Conservation (phyloP, 2,888 invertebrate species). For the Frankliniella intonsa region DNA sequence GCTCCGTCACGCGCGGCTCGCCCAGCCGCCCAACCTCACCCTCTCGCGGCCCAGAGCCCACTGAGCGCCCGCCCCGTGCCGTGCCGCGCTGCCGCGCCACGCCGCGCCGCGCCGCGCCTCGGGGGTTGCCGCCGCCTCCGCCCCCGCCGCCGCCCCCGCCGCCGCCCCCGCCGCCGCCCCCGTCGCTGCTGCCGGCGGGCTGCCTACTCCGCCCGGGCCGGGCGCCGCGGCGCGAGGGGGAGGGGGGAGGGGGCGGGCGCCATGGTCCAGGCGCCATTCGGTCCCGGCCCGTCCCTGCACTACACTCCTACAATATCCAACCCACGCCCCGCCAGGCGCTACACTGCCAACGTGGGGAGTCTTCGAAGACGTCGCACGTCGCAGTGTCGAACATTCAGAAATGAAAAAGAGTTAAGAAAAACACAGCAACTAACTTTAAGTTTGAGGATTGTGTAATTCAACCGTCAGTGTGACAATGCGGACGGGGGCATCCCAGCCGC, state of each 20-base stretch:
- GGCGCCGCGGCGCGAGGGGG: background rate
- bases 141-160: background rate
- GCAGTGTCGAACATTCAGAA: too few species aligned
- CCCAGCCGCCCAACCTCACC: background rate
- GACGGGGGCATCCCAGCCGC: too few species aligned
- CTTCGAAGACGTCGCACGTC: too few species aligned
- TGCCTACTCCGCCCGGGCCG: background rate
- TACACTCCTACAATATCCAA: background rate
- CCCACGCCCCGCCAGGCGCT: too few species aligned
- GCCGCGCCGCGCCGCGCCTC: background rate
- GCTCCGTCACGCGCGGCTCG: too few species aligned
- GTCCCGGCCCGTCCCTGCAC: background rate
- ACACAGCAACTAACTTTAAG: too few species aligned
- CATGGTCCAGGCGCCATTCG: conserved; percentile 1
- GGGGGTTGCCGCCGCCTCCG: background rate
- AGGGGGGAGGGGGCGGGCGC: background rate
- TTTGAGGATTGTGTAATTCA: too few species aligned
- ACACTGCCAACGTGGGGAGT: too few species aligned
- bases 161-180: background rate
- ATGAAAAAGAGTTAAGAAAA: too few species aligned
- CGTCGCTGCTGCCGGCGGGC: background rate
- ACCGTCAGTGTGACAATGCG: too few species aligned
- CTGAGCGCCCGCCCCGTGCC: background rate
- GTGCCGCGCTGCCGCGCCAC: background rate
- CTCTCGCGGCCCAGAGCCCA: conserved; percentile 10